Percentiles rank a stretch among this genome's conserved stretches.
Evolutionary conservation across 2,888 invertebrate genomes (phyloP).

Genomic region (Epirrhoe tristata): DNA sequence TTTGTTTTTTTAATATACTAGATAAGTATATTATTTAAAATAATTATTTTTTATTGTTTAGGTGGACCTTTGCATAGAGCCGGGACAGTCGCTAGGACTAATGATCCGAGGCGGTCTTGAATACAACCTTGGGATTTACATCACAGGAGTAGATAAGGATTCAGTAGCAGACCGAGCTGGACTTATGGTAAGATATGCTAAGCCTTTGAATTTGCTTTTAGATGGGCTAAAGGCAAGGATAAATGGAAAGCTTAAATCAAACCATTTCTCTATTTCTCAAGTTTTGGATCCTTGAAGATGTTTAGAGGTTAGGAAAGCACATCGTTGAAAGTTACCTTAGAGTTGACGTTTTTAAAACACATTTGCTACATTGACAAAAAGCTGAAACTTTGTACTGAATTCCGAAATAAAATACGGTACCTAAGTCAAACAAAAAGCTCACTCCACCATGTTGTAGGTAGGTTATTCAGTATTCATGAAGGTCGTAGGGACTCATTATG

Average conservation of each 20-base stretch:
- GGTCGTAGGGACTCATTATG: constrained; percentile 18
- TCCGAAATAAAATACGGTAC: neutral
- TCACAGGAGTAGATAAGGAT: constrained; percentile 97
- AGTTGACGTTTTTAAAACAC: no score
- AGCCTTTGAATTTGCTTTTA: neutral
- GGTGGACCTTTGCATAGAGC: constrained; percentile 95
- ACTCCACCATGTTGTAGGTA: neutral
- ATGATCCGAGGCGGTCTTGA: constrained; percentile 98
- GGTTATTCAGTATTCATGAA: constrained; percentile 21
- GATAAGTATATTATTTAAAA: no score
- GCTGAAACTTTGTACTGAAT: neutral
- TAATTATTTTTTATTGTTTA: constrained; percentile 62
- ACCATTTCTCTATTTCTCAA: neutral
- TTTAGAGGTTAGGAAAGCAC: neutral
- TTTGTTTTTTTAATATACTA: neutral
- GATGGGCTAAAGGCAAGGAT: neutral
- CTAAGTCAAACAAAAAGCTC: constrained; percentile 13
- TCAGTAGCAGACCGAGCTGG: constrained; percentile 97
- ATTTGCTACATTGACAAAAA: neutral
- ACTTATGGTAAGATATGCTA: constrained; percentile 87
- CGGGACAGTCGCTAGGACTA: constrained; percentile 95
- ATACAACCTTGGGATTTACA: constrained; percentile 97
- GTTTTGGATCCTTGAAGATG: neutral
- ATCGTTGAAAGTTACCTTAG: no score
- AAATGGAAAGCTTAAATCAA: neutral